Evolutionary conservation across 1,140 invertebrate genomes (phyloP).

Genomic region (Campoletis sonorensis): DNA sequence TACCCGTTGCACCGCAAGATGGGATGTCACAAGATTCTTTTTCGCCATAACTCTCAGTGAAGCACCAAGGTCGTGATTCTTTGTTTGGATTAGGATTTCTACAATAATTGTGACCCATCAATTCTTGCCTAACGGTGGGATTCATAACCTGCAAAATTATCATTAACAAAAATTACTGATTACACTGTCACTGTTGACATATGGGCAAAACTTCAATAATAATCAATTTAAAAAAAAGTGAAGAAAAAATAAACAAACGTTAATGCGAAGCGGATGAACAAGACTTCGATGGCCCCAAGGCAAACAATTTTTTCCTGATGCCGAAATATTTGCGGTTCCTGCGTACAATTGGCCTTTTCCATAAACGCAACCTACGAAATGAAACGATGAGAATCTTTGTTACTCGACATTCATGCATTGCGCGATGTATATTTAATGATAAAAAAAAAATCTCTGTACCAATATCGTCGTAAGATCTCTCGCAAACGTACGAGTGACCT

Average conservation of each 20-base stretch:
- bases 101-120: conserved; percentile 77
- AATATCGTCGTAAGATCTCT: conserved; percentile 76
- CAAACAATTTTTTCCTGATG: conserved; percentile 75
- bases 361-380: conserved; percentile 74
- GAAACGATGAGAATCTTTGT: conserved; percentile 25
- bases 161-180: not conserved
- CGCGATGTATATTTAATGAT: not conserved
- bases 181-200: not conserved
- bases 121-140: conserved; percentile 62
- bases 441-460: conserved; percentile 61
- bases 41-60: conserved; percentile 65
- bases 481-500: conserved; percentile 76
- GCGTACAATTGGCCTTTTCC: conserved; percentile 76
- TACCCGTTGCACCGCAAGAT: conserved; percentile 70
- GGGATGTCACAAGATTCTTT: conserved; percentile 80
- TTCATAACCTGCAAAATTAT: conserved; percentile 60
- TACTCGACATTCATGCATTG: not conserved
- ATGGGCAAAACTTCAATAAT: conserved; percentile 48
- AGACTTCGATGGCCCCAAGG: conserved; percentile 74
- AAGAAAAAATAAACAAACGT: conserved; percentile 59
- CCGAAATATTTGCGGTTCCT: conserved; percentile 77
- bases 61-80: conserved; percentile 80
- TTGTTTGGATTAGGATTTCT: conserved; percentile 77
- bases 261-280: conserved; percentile 65
- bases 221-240: conserved; percentile 45